Base-by-base conservation (phyloP, 2,888 invertebrate species). In the Yponomeuta cagnagella region DNA sequence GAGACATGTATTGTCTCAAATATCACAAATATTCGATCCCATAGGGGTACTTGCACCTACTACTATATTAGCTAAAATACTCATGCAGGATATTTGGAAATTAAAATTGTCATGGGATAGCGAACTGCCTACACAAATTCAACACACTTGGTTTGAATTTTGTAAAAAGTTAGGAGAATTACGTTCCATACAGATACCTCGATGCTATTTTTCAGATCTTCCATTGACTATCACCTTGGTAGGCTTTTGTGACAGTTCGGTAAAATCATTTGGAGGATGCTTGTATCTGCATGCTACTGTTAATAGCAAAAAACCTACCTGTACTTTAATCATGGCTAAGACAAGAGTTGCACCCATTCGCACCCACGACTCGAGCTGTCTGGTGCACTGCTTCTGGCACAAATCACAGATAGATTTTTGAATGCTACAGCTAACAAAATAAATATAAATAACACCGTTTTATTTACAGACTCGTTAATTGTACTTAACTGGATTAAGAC, bases 141-240 rank as follows among this genome's bases (percentile, higher is more conserved):
- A 58, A 63, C 31, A 48, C 33, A 23, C 43, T 8, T 72, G 72
- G 72, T 2, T 43, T n/a, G 4, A 63, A 12, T 70, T 69, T 52
- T 10, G 12, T 31, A 48, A 33, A 43, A 48, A 64, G 3, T n/a
- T 72, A 4, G 15, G 33, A n/a, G 23, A 48, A 10, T 68, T 73
- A 48, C 31, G 64, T 48, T 6, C 58, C 6, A 43, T 73, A n/a
- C 3, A 70, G 30, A 72, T 73, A 2, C 73, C 73, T 30, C 30
- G 71, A 48, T 70, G 43, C 23, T 72, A 67, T 69, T 72, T 73
- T n/a, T 68, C 72, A 43, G 71, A 73, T n/a, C 52, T 72, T 30
- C 71, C 72, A 0, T 10, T 15, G 6, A 15, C 68, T 12, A 69
- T 71, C 10, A 30, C 10, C 10, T 43, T 73, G 31, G n/a, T 73